phyloP scores from a whole-genome alignment of 2,113 vertebrate genomes.

The Percina caprodes region DNA sequence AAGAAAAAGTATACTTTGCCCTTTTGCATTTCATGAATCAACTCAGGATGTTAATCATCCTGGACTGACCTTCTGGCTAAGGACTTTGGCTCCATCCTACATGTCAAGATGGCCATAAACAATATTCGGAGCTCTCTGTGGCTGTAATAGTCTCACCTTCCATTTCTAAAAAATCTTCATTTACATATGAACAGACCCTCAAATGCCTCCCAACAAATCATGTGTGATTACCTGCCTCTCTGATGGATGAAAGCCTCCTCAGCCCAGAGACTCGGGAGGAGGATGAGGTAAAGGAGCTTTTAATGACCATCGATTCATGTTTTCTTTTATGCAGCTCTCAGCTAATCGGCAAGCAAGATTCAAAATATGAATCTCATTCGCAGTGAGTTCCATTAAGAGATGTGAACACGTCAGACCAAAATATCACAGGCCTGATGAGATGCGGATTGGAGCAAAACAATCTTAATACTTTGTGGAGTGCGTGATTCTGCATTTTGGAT shows the following conservation, averaged over 20 bases:
- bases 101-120: background rate
- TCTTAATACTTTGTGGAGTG: background rate
- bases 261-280: background rate
- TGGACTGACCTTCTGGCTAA: background rate
- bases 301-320: conserved; percentile 33
- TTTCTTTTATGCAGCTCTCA: conserved; percentile 8
- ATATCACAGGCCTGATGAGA: conserved; percentile 1
- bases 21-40: conserved; percentile 2
- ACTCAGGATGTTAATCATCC: background rate
- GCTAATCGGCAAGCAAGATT: conserved; percentile 47
- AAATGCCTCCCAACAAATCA: conserved; percentile 41
- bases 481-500: background rate
- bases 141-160: background rate
- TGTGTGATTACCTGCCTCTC: conserved; percentile 39
- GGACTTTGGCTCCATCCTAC: background rate
- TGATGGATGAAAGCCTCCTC: conserved; percentile 15
- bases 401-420: background rate
- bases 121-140: background rate
- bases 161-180: conserved; percentile 31
- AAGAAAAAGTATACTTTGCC: background rate
- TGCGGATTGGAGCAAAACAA: background rate
- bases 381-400: background rate
- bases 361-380: conserved; percentile 11
- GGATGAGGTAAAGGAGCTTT: conserved; percentile 13
- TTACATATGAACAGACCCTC: conserved; percentile 48